Evolutionary conservation across 2,888 invertebrate species (phyloP).

Genomic region (Congeria kusceri): DNA sequence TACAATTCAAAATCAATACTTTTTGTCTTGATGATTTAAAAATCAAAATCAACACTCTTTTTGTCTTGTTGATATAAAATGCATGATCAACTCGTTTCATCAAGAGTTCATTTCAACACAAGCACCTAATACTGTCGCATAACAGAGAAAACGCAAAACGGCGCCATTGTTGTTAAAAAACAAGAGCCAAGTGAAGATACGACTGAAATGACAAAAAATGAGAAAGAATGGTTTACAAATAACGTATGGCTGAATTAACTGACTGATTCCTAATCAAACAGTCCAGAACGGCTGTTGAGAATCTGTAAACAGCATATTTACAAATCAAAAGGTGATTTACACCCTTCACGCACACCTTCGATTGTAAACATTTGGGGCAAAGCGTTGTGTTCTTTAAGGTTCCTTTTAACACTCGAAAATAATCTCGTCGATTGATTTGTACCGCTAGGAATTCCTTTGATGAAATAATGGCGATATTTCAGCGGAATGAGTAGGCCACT

Average conservation of each 20-base stretch:
- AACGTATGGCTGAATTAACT: slow-evolving; percentile 22
- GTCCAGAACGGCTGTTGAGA: slow-evolving; percentile 17
- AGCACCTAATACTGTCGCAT: too few species aligned
- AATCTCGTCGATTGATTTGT: slow-evolving; percentile 14
- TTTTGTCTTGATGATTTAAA: too few species aligned
- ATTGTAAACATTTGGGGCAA: slow-evolving; percentile 28
- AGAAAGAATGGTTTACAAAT: slow-evolving; percentile 31
- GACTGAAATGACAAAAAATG: too few species aligned
- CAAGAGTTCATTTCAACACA: too few species aligned
- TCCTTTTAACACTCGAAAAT: slow-evolving; percentile 5
- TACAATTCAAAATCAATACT: too few species aligned
- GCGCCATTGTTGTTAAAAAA: too few species aligned
- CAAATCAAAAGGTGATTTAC: slow-evolving; percentile 43
- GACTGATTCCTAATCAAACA: slow-evolving; percentile 10
- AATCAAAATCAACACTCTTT: too few species aligned
- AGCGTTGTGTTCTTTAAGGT: background rate
- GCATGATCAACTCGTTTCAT: too few species aligned
- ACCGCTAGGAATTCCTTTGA: slow-evolving; percentile 5
- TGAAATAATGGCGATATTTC: slow-evolving; percentile 3
- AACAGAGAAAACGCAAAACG: too few species aligned
- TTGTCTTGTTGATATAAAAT: too few species aligned
- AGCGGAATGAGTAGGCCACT: background rate
- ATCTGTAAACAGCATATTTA: slow-evolving; percentile 41
- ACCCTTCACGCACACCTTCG: slow-evolving; percentile 13
- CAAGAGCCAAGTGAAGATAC: too few species aligned